phyloP scores from a whole-genome alignment of 2,888 invertebrate species.

The Ischnura elegans region DNA sequence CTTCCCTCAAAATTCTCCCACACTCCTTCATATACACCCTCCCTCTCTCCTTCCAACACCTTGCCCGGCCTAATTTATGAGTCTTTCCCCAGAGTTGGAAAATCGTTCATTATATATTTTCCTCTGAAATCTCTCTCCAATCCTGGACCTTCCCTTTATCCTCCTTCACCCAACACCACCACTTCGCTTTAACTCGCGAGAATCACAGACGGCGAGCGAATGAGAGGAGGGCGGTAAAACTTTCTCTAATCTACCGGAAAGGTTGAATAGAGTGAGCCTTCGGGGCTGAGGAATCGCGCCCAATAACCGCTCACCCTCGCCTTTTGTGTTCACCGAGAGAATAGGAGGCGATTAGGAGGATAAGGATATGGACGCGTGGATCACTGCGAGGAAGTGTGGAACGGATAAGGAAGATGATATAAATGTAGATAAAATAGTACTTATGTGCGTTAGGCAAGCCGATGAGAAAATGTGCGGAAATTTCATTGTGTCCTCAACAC shows the following conservation, averaged over 20 bases:
- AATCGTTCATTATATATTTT: conserved; percentile 64
- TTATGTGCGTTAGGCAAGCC: no score
- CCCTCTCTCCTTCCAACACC: background rate
- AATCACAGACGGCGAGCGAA: no score
- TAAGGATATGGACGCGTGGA: background rate
- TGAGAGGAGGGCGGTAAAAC: no score
- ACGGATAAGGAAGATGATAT: background rate
- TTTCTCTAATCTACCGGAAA: conserved; percentile 32
- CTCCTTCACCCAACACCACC: background rate
- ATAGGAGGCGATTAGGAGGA: background rate
- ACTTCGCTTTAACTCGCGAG: background rate
- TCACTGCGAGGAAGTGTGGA: background rate
- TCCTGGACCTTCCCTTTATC: background rate
- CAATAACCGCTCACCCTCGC: background rate
- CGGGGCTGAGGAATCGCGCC: background rate
- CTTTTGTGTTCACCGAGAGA: background rate
- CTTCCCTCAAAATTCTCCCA: background rate
- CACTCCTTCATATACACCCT: background rate
- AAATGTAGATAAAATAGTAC: no score
- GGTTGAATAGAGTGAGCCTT: background rate
- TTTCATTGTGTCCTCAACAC: no score
- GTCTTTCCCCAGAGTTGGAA: conserved; percentile 56
- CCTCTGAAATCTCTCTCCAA: background rate
- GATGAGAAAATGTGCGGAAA: no score
- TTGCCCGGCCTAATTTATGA: conserved; percentile 47